phyloP scores from a whole-genome alignment of 2,888 invertebrate genomes.

The Dicranocentrus wangi region DNA sequence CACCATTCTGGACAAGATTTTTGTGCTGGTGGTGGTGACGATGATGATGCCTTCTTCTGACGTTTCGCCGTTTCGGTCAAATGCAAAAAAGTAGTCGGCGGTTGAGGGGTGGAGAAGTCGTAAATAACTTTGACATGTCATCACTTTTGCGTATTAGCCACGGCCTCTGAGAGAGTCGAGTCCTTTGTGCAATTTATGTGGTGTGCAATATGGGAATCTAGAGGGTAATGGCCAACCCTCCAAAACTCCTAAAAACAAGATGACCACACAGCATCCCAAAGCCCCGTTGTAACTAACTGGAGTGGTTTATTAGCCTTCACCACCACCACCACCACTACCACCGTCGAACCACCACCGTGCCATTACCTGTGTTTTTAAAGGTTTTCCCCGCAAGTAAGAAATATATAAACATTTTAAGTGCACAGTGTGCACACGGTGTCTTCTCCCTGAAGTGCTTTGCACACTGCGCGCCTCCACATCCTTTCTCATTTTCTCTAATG shows the following conservation, averaged over 20 bases:
- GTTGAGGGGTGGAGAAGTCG: slow-evolving; percentile 31
- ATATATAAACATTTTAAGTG: too few relatives aligned
- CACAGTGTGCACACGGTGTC: too few relatives aligned
- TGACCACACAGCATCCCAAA: neutral
- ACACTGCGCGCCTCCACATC: too few relatives aligned
- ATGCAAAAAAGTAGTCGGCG: neutral
- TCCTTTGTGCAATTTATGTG: neutral
- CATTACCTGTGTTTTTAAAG: slow-evolving; percentile 25
- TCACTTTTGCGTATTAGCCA: slow-evolving; percentile 32
- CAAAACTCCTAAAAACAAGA: neutral
- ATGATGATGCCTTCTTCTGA: too few relatives aligned
- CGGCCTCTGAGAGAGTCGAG: neutral
- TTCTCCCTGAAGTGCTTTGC: too few relatives aligned
- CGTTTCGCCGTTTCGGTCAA: neutral
- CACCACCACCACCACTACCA: neutral
- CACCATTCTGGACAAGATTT: neutral
- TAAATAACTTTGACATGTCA: slow-evolving; percentile 65
- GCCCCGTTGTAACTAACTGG: slow-evolving; percentile 2
- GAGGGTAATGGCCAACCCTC: neutral
- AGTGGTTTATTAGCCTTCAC: slow-evolving; percentile 3
- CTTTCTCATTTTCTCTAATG: slow-evolving; percentile 45
- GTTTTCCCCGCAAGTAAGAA: too few relatives aligned
- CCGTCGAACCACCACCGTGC: neutral
- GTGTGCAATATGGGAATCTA: slow-evolving; percentile 41
- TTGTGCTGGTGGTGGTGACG: neutral